A percentile compares a stretch with the other conserved stretches of the same genome.
These are phyloP conservation scores for Clupea harengus DNA, from an alignment of 2,113 vertebrate genomes.

Conservation along the genomic window DNA sequence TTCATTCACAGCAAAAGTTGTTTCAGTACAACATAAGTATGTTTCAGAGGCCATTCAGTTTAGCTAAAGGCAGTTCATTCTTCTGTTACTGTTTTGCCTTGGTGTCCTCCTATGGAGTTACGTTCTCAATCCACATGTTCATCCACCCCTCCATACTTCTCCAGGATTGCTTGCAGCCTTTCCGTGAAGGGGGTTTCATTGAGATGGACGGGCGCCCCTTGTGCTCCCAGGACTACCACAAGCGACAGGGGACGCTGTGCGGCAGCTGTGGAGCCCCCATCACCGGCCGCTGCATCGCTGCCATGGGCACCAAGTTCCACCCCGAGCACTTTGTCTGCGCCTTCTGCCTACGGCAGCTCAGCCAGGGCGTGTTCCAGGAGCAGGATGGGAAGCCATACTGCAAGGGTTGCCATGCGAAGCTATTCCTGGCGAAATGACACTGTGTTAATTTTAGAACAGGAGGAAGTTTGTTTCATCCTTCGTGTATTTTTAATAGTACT, in stretches of 20 bases:
- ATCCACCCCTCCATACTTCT: neutral
- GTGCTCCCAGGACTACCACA: constrained; percentile 84
- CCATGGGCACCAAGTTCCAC: constrained; percentile 80
- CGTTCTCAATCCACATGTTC: neutral
- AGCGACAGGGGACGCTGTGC: constrained; percentile 80
- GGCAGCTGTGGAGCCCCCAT: constrained; percentile 73
- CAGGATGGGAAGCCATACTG: constrained; percentile 79
- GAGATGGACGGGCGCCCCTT: constrained; percentile 82
- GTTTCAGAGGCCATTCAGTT: neutral
- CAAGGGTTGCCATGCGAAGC: constrained; percentile 73
- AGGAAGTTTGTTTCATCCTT: neutral
- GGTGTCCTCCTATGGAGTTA: neutral
- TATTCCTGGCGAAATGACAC: constrained; percentile 63
- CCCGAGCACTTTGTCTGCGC: constrained; percentile 89
- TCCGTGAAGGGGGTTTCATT: constrained; percentile 75
- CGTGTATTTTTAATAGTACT: no score
- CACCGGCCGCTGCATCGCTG: constrained; percentile 78
- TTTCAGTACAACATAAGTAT: neutral
- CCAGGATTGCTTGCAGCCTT: constrained; percentile 82
- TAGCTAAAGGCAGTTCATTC: neutral
- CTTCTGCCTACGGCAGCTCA: constrained; percentile 83
- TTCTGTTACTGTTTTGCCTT: neutral
- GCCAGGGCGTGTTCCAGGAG: constrained; percentile 82
- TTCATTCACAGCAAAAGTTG: neutral
- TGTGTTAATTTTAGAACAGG: neutral